Evolutionary conservation across 2,797 vertebrate species (phyloP).

Genomic region (Sebastes nivosus): DNA sequence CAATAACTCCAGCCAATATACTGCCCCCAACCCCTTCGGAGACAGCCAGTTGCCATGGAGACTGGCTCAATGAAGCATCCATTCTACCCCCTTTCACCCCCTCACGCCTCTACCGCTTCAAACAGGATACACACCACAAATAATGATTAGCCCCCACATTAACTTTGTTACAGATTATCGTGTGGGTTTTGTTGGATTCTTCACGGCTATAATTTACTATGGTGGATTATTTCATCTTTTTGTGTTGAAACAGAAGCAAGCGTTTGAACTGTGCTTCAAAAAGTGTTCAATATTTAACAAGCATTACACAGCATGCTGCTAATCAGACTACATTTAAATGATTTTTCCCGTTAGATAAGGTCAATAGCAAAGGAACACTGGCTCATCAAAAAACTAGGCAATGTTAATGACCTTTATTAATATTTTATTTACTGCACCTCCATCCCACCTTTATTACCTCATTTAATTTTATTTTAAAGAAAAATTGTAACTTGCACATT

Average conservation of each 20-base stretch:
- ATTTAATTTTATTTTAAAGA: too few relatives aligned
- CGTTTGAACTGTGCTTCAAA: background rate
- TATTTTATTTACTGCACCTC: background rate
- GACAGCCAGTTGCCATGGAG: constrained; percentile 79
- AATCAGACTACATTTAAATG: background rate
- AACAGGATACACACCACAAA: constrained; percentile 52
- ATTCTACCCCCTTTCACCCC: constrained; percentile 36
- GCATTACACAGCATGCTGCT: background rate
- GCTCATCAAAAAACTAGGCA: background rate
- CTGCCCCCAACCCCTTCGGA: constrained; percentile 66
- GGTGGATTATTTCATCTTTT: constrained; percentile 10
- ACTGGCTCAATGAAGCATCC: constrained; percentile 75
- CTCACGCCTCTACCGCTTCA: constrained; percentile 10
- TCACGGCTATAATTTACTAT: background rate
- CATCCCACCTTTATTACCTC: too few relatives aligned
- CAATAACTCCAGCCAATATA: constrained; percentile 65
- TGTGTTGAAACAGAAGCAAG: background rate
- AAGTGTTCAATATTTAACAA: constrained; percentile 2
- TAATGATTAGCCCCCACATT: constrained; percentile 54
- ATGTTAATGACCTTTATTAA: background rate
- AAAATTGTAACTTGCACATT: too few relatives aligned
- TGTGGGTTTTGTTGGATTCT: background rate
- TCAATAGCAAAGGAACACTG: background rate
- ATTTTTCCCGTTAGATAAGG: background rate
- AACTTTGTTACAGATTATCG: constrained; percentile 10